Percentiles rank a stretch among this genome's conserved stretches.
Evolutionary conservation across 2,888 invertebrate species (phyloP).

Genomic region (Drosophila ezoana): DNA sequence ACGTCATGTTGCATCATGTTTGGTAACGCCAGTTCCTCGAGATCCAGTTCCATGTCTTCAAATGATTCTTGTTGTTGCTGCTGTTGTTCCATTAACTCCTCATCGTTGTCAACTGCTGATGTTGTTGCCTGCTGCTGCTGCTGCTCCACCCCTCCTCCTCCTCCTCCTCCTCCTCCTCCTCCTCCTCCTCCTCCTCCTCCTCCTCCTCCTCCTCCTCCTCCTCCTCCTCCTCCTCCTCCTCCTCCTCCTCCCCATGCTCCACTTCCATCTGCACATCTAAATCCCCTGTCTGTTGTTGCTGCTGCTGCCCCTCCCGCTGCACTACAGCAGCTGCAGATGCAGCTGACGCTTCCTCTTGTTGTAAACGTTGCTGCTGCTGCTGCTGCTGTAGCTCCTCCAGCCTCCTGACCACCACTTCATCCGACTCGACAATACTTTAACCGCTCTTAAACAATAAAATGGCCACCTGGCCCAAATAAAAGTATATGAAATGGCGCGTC

Average conservation of each 20-base stretch:
- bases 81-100: conserved; percentile 13
- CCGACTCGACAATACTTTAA: conserved; percentile 86
- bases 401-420: conserved; percentile 75
- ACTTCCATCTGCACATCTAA: conserved; percentile 25
- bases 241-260: conserved; percentile 34
- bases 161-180: conserved; percentile 25
- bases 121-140: conserved; percentile 19
- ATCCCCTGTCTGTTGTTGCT: conserved; percentile 17
- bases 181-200: conserved; percentile 29
- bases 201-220: conserved; percentile 10
- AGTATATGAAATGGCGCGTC: conserved; percentile 99
- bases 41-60: conserved; percentile 29
- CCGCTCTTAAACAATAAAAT: conserved; percentile 99
- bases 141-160: neutral
- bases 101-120: conserved; percentile 21
- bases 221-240: conserved; percentile 24
- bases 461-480: conserved; percentile 99
- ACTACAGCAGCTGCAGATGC: conserved; percentile 5
- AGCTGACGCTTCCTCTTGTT: conserved; percentile 16
- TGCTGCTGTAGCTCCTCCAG: conserved; percentile 56
- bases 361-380: conserved; percentile 40
- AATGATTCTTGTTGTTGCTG: conserved; percentile 20
- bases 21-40: conserved; percentile 19
- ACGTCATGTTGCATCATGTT: neutral
- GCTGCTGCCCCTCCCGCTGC: conserved; percentile 14